Conservation (phyloP, 2,797 vertebrate species). For the Numenius phaeopus region DNA sequence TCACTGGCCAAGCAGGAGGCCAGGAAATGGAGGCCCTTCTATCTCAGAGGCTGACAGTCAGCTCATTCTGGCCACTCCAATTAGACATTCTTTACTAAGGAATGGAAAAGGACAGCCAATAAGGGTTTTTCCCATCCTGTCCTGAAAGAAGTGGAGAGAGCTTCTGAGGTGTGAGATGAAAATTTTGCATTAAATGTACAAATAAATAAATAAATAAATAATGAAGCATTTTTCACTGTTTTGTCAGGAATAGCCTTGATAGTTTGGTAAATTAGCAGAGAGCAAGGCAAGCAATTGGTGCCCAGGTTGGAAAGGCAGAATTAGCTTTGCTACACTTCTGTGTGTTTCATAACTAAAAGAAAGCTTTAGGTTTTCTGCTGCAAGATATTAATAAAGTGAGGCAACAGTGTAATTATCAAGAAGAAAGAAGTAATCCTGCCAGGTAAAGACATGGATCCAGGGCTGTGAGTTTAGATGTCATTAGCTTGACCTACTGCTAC, state of each 20-base stretch:
- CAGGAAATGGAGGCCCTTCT: not conserved
- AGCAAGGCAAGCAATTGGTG: not conserved
- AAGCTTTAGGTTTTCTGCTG: not conserved
- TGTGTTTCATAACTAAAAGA: not conserved
- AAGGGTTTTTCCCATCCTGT: not conserved
- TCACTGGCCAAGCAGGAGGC: not conserved
- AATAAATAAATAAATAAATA: not conserved
- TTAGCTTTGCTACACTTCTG: not conserved
- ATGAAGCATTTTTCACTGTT: not conserved
- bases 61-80: not conserved
- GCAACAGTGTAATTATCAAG: not conserved
- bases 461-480: not conserved
- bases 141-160: not conserved
- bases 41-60: not conserved
- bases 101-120: not conserved
- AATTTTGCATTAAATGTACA: not conserved
- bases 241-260: not conserved
- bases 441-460: not conserved
- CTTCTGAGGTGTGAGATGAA: not conserved
- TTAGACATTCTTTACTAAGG: not conserved
- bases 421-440: not conserved
- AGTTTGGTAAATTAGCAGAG: not conserved
- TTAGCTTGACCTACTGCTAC: not conserved
- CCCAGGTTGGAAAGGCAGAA: not conserved
- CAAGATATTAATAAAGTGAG: not conserved